Conservation (phyloP, 2,888 invertebrate genomes). For the Thymelicus lineola region DNA sequence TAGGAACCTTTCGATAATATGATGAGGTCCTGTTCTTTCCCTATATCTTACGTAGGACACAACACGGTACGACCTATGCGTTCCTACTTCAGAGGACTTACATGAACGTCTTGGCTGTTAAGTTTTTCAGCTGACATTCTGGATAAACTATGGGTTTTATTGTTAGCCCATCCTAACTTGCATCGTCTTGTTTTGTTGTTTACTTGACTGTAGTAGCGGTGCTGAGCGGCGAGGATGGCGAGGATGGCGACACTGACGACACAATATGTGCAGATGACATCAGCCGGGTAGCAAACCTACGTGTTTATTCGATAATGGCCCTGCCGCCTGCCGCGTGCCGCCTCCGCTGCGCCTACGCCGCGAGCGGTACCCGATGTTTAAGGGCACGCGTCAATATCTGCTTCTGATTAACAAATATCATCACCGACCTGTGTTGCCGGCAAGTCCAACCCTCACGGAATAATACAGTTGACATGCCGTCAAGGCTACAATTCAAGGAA, state of each 20-base stretch:
- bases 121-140: too few species aligned
- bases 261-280: conserved; percentile 45
- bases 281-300: conserved; percentile 50
- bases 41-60: too few species aligned
- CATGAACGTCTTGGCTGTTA: too few species aligned
- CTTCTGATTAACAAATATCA: conserved; percentile 13
- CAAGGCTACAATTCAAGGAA: too few species aligned
- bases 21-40: too few species aligned
- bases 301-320: conserved; percentile 47
- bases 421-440: not conserved
- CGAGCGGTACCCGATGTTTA: conserved; percentile 35
- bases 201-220: not conserved
- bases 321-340: conserved; percentile 49
- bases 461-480: not conserved
- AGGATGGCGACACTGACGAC: conserved; percentile 3
- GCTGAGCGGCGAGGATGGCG: not conserved
- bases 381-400: conserved; percentile 39
- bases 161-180: too few species aligned
- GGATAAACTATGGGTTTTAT: too few species aligned
- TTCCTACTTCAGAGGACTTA: too few species aligned
- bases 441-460: not conserved
- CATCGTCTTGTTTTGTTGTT: not conserved
- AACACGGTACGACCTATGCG: too few species aligned
- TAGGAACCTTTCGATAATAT: too few species aligned
- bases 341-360: conserved; percentile 48